Percentiles rank a stretch among this genome's conserved stretches.
phyloP scores from a whole-genome alignment of 2,113 vertebrate genomes.

The Pseudorasbora parva region DNA sequence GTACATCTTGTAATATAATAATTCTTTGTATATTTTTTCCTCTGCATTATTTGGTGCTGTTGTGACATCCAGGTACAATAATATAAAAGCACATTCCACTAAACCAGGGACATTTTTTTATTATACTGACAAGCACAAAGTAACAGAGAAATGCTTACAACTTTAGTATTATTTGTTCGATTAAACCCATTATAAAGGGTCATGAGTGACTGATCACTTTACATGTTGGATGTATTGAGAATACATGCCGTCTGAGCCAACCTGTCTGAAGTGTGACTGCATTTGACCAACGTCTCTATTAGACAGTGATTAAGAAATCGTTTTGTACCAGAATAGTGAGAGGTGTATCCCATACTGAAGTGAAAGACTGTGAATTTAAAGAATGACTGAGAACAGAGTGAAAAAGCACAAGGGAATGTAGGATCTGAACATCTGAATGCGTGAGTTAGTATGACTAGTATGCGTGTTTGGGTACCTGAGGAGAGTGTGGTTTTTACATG shows the following conservation, averaged over 20 bases:
- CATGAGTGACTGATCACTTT: neutral
- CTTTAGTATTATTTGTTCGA: neutral
- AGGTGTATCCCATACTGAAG: too few relatives aligned
- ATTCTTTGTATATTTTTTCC: neutral
- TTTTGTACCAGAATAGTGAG: neutral
- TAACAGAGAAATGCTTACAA: neutral
- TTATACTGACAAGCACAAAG: slow-evolving; percentile 46
- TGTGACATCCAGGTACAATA: slow-evolving; percentile 41
- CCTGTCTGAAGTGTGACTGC: neutral
- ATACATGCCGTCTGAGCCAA: neutral
- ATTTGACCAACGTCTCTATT: slow-evolving; percentile 7
- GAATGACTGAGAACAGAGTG: neutral
- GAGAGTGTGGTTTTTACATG: too few relatives aligned
- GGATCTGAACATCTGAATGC: neutral
- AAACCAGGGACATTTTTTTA: neutral
- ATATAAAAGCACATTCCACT: slow-evolving; percentile 36
- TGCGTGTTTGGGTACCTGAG: neutral
- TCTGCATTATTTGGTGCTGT: slow-evolving; percentile 26
- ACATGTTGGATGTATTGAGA: slow-evolving; percentile 18
- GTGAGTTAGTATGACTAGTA: neutral
- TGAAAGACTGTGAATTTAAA: slow-evolving; percentile 37
- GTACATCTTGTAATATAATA: slow-evolving; percentile 34
- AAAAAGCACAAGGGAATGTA: neutral
- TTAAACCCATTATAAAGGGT: neutral
- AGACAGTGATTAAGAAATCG: neutral